These are phyloP conservation scores for Spinus olivaceus DNA, from an alignment of 2,797 vertebrate species.

Conservation along the genomic window DNA sequence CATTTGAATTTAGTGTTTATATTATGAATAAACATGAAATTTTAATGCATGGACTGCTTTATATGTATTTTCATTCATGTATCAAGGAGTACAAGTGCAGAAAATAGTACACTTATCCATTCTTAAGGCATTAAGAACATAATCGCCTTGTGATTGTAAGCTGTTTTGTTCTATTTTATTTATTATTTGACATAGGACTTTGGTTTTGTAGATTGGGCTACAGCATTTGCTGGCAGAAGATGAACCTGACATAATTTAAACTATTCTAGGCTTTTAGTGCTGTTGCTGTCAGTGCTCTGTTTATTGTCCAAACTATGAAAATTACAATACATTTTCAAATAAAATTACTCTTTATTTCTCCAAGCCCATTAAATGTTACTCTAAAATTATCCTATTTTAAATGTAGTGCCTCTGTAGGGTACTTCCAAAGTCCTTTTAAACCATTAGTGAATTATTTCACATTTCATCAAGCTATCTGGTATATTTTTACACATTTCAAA, in stretches of 20 bases:
- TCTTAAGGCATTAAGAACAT: slow-evolving; percentile 42
- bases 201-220: not conserved
- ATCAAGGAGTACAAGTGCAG: not conserved
- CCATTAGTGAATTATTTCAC: not conserved
- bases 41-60: not conserved
- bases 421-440: not conserved
- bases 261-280: not conserved
- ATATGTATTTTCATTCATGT: not conserved
- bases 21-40: not conserved
- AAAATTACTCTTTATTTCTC: not conserved
- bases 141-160: slow-evolving; percentile 46
- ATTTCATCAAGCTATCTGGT: not conserved
- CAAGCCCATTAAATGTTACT: not conserved
- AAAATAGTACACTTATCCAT: slow-evolving; percentile 42
- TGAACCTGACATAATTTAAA: not conserved
- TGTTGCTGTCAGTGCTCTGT: not conserved
- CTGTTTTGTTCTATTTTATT: slow-evolving; percentile 40
- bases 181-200: slow-evolving; percentile 22
- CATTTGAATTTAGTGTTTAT: not conserved
- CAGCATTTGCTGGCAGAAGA: not conserved
- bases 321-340: not conserved
- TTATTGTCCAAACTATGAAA: not conserved
- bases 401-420: fast-evolving
- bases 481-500: not conserved
- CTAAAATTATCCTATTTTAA: not conserved